Evolutionary conservation across 1,140 invertebrate species (phyloP), one percentile per base, ranked within the genome.

Genomic region (Holcopasites calliopsidis): DNA sequence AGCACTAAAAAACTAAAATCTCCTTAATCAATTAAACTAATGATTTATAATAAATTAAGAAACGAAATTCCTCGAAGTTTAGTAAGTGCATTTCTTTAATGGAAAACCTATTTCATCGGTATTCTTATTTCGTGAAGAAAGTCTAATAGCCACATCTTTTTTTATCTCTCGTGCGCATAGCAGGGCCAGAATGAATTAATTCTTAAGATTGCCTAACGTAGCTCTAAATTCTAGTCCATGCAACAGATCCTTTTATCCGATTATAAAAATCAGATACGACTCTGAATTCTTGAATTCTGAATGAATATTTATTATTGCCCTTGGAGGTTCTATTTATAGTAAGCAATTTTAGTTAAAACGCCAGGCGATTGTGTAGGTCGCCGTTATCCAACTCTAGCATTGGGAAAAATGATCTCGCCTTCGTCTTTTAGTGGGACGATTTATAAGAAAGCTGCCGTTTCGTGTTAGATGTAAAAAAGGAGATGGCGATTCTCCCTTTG

Each of bases 391-490:
- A 35, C 26, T 28, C 2, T 1, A 52, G 26, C 16, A 18, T 60
- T 42, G 3, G 23, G 50, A 3, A 31, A 47, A 38, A 72, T 57
- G 33, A 54, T 64, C 40, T 57, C 1, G 33, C 4, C 2, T 42
- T 21, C 6, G 7, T 23, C 31, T 49, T 31, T 13, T 47, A 11
- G 28, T 26, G 42, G n/a, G 13, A 65, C n/a, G 23, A 28, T 77
- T 73, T 65, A 28, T 33, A 5, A 16, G 13, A 5, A 60, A 23
- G n/a, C 23, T 16, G 13, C 10, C 23, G 40, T 78, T 78, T 78
- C 71, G 71, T 75, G 76, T 23, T 40, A 61, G 76, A 73, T 49
- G 38, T 21, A 49, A 75, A 75, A 72, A 52, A 7, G 70, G 54
- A 50, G 61, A 35, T 18, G 4, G 23, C 61, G 61, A 73, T 75